Base-by-base conservation (phyloP, 2,113 vertebrate species). In the Sinocyclocheilus grahami region DNA sequence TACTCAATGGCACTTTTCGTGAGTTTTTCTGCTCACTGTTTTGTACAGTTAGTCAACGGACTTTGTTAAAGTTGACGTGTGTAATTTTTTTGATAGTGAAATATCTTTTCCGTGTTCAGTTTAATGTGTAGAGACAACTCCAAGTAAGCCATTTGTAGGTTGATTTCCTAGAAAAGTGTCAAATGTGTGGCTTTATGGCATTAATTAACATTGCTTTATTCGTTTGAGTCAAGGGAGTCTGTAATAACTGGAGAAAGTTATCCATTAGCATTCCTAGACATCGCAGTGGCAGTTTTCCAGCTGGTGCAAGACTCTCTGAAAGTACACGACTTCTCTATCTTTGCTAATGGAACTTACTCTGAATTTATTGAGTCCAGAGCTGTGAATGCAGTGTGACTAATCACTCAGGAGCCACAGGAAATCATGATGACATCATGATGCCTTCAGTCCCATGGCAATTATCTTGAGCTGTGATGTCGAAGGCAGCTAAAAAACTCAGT, bases 251-350 rank as follows among this genome's bases (percentile, higher is more conserved):
- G 10, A n/a, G 37, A 42, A 72, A 12, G 37, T 55, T 55, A 27
- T 6, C 72, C 72, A 48, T 48, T 76, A 75, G 42, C 72, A 48
- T 48, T 75, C 69, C 18, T 72, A 72, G 33, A 22, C 69, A 39
- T 72, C 67, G 18, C 67, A 39, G 69, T 72, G 33, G 33, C 69
- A 72, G 33, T 72, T 72, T 72, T 72, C 69, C 4, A 11, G 33
- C 18, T 9, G 5, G 14, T 69, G 30, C 30, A 33, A 8, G 14
- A 37, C 30, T 33, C 30, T 33, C 71, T 77, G n/a, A 11, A 77
- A 51, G 46, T 78, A 33, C 24, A 55, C 0, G 0, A 55, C 75
- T 55, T 55, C 46, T 48, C n/a, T 53, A 48, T 13, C 22, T 55
- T 78, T 78, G n/a, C 48, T 53, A 55, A 27, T 30, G 7, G 46